phyloP scores from a whole-genome alignment of 2,888 invertebrate genomes.

The Agonopterix subpropinquella region DNA sequence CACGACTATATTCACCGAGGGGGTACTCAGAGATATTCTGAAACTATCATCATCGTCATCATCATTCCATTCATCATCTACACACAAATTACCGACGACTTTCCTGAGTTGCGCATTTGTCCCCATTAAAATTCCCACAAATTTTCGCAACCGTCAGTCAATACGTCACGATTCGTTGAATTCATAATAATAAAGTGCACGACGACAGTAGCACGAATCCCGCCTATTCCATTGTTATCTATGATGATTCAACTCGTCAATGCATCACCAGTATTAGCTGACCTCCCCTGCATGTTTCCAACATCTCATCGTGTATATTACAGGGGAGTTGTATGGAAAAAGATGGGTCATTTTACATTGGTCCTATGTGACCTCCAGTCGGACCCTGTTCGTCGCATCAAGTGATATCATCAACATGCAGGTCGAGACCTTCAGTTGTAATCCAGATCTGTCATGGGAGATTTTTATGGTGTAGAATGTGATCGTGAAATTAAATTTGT shows the following conservation, averaged over 20 bases:
- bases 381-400: conserved; percentile 24
- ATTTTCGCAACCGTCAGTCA: conserved; percentile 16
- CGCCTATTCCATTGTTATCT: conserved; percentile 33
- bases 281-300: conserved; percentile 20
- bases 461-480: conserved; percentile 24
- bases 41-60: no score
- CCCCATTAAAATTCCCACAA: conserved; percentile 14
- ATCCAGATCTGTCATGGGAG: conserved; percentile 44
- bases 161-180: conserved; percentile 41
- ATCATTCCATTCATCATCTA: no score
- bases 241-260: conserved; percentile 38
- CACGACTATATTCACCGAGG: no score
- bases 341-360: conserved; percentile 24
- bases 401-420: conserved; percentile 50
- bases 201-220: conserved; percentile 18
- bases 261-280: conserved; percentile 27
- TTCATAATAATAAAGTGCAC: conserved; percentile 22
- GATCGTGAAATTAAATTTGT: conserved; percentile 36
- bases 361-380: conserved; percentile 32
- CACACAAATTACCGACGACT: no score
- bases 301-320: conserved; percentile 8
- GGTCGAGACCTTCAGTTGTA: conserved; percentile 49
- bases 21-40: no score
- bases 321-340: conserved; percentile 9
- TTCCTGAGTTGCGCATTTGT: background rate